Evolutionary conservation across 2,113 vertebrate genomes (phyloP), one percentile per base, ranked within the genome.

Genomic region (Sapayoa aenigma): DNA sequence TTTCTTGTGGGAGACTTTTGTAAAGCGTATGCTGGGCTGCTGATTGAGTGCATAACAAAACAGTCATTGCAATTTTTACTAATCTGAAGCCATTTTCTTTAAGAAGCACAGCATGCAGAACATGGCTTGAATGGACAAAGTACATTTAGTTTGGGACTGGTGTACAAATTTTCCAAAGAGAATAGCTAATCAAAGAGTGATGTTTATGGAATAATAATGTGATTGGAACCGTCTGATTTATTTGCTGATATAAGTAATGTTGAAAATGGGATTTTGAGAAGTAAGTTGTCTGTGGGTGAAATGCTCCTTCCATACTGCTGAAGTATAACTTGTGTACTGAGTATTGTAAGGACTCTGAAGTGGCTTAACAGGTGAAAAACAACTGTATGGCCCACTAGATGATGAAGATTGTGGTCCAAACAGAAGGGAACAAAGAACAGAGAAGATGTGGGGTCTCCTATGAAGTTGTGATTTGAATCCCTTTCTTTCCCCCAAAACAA

Each of bases 181-280:
- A 97, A 95, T 76, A 94, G 91, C 84, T 96, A 85, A 97, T 97
- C 92, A 96, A 80, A 91, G 76, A 82, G 42, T 58, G 53, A 84
- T 80, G 46, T 76, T 93, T 87, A 71, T 37, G 63, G 82, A 94
- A 79, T 91, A 90, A 94, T 56, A 82, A 82, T 5, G 18, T 90
- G 67, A 72, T 82, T 95, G 87, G 50, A 89, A 60, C 65, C 58
- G 56, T 73, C 62, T 89, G 78, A 84, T 93, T 84, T 77, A 68
- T 95, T 96, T 96, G 74, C 79, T 77, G 47, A 84, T 85, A 46
- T 23, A 87, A 93, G 28, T 89, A 66, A 42, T 60, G 66, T 72
- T 87, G 69, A 81, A 96, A 82, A 63, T 63, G n/a, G n/a, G 78
- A 89, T 91, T 95, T 77, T 73, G 75, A 83, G 59, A 87, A 94